Evolutionary conservation across 2,113 vertebrate species (phyloP), one percentile per base, ranked within the genome.

Genomic region (Barbus barbus): DNA sequence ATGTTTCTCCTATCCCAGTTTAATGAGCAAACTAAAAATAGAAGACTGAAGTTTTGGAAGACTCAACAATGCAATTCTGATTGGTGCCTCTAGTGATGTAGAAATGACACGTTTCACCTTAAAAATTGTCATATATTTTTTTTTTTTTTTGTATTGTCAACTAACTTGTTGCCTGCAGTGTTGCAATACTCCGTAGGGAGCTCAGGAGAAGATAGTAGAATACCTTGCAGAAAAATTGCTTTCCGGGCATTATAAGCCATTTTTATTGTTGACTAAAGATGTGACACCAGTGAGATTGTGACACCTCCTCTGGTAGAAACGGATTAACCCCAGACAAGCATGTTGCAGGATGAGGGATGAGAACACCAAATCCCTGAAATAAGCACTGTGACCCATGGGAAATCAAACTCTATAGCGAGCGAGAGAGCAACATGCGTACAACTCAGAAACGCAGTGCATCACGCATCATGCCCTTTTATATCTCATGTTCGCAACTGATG

Each of bases 391-490:
- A 86, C 89, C 84, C 88, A 78, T 82, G 94, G 94, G 94, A 94
- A 94, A 95, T 95, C 93, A 93, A 91, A 90, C 76, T 18, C 87
- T 86, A 77, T 85, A 88, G 84, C 82, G 85, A 89, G 88, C 67
- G 81, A 82, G 83, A 85, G 79, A 56, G 71, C 86, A 82, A 87
- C 78, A 88, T 90, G 85, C 84, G 85, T 88, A 87, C 71, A 80
- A 89, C 73, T 82, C 72, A 56, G 86, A 71, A 85, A 86, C 61
- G 77, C 89, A 86, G 76, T 87, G 88, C 89, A 89, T 89, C 83
- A 87, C 83, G 89, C 87, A 86, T 83, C 88, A 60, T 20, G 13
- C 9, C 46, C 65, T 78, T n/a, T 90, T 85, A 72, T 88, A 82
- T 82, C 82, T 65, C 86, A 90, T 83, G 89, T 92, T 92, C 91